Conservation (phyloP, 2,888 invertebrate genomes). For the Tetranychus truncatus region DNA sequence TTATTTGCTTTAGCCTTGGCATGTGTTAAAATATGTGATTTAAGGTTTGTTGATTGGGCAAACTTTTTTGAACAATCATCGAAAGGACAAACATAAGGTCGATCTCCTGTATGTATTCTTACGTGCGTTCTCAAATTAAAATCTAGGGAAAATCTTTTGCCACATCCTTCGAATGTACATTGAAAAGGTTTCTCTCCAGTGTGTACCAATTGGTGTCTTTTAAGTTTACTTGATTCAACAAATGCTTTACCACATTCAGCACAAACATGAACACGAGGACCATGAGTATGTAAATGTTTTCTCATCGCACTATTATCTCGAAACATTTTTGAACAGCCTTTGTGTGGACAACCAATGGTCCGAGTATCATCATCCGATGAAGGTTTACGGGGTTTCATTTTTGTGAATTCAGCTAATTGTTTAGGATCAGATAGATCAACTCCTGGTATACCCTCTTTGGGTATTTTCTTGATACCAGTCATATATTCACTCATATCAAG, state of each 20-base stretch:
- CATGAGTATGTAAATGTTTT: conserved; percentile 89
- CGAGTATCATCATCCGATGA: conserved; percentile 42
- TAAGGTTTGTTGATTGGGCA: conserved; percentile 92
- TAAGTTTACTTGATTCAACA: conserved; percentile 87
- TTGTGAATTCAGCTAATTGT: conserved; percentile 75
- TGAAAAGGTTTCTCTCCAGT: conserved; percentile 93
- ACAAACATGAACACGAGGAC: conserved; percentile 85
- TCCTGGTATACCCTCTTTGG: conserved; percentile 51
- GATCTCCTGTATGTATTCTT: conserved; percentile 81
- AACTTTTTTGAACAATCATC: conserved; percentile 97
- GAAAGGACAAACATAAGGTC: conserved; percentile 94
- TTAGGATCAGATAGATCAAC: conserved; percentile 78
- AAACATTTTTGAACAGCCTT: conserved; percentile 90
- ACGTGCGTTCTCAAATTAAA: conserved; percentile 96
- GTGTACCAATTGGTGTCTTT: conserved; percentile 86
- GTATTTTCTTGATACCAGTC: conserved; percentile 58
- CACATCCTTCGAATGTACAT: conserved; percentile 93
- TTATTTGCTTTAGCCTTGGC: conserved; percentile 59
- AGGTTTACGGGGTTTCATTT: conserved; percentile 29
- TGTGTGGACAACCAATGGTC: conserved; percentile 70
- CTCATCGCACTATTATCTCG: conserved; percentile 91
- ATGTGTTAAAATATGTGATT: conserved; percentile 92
- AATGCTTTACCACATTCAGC: conserved; percentile 95
- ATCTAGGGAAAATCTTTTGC: conserved; percentile 84
- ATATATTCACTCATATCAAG: conserved; percentile 47